phyloP scores from a whole-genome alignment of 37 sponge, comb jelly and placozoan species.

The Agelas oroides region DNA sequence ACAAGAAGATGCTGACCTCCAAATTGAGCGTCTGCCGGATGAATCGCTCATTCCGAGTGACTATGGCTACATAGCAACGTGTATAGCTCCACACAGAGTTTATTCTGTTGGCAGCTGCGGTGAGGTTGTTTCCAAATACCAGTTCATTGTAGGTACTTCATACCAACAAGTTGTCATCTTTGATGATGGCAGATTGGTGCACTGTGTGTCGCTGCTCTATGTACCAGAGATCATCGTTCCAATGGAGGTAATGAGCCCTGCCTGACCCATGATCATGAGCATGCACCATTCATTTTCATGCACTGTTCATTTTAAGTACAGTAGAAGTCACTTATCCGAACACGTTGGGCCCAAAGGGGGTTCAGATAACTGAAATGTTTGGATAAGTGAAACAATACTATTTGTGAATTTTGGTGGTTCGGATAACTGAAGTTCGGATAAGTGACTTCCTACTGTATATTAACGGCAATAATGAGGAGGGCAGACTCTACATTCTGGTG shows the following conservation, averaged over 20 bases:
- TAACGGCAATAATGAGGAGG: too few species aligned
- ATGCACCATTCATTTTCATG: too few species aligned
- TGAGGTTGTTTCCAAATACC: neutral
- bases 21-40: neutral
- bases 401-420: too few species aligned
- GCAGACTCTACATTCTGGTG: too few species aligned
- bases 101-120: neutral
- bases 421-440: too few species aligned
- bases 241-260: slow-evolving; percentile 26
- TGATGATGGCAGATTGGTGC: slow-evolving; percentile 1
- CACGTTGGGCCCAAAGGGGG: too few species aligned
- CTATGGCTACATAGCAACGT: slow-evolving; percentile 46
- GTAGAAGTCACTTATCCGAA: too few species aligned
- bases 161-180: slow-evolving; percentile 55
- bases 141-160: slow-evolving; percentile 44
- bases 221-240: neutral
- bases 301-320: too few species aligned
- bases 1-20: neutral
- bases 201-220: slow-evolving; percentile 22
- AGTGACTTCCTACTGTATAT: too few species aligned
- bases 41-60: slow-evolving; percentile 12
- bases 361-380: too few species aligned
- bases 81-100: slow-evolving; percentile 6
- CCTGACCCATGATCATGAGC: too few species aligned
- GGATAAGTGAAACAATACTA: too few species aligned